Percentiles rank a stretch among this genome's conserved stretches.
phyloP scores from a whole-genome alignment of 1,140 invertebrate genomes.

The Lamellibrachia luymesi region DNA sequence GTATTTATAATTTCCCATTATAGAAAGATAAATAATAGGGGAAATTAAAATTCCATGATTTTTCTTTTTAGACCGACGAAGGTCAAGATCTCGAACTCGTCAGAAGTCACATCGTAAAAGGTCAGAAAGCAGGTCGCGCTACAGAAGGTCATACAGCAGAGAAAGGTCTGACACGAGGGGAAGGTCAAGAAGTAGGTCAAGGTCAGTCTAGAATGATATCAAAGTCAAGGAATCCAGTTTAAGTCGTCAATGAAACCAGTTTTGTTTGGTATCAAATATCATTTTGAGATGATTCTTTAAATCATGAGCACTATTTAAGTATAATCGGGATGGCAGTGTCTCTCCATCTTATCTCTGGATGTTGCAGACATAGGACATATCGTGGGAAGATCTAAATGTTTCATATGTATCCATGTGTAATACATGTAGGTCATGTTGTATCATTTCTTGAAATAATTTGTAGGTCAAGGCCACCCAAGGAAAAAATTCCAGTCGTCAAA shows the following conservation, averaged over 20 bases:
- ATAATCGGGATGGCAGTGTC: too few species aligned
- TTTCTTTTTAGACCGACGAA: not conserved
- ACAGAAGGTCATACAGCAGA: not conserved
- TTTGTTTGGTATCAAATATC: too few species aligned
- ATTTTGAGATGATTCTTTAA: too few species aligned
- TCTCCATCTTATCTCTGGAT: too few species aligned
- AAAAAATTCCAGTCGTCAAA: conserved; percentile 7
- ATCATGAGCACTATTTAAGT: too few species aligned
- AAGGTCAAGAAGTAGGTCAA: conserved; percentile 21
- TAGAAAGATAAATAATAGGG: too few species aligned
- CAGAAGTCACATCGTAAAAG: not conserved
- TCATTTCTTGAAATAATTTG: not conserved
- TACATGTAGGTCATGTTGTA: not conserved
- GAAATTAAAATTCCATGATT: not conserved
- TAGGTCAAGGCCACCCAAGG: conserved; percentile 11
- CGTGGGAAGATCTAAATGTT: too few species aligned
- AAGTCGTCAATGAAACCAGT: not conserved
- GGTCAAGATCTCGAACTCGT: not conserved
- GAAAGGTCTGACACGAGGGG: not conserved
- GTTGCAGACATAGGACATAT: too few species aligned
- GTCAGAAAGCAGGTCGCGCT: not conserved
- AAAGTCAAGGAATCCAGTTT: not conserved
- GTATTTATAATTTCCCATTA: too few species aligned
- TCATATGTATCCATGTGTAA: not conserved
- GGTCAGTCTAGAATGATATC: conserved; percentile 13